Evolutionary conservation across 2,797 vertebrate genomes (phyloP).

Genomic region (Chanos chanos): DNA sequence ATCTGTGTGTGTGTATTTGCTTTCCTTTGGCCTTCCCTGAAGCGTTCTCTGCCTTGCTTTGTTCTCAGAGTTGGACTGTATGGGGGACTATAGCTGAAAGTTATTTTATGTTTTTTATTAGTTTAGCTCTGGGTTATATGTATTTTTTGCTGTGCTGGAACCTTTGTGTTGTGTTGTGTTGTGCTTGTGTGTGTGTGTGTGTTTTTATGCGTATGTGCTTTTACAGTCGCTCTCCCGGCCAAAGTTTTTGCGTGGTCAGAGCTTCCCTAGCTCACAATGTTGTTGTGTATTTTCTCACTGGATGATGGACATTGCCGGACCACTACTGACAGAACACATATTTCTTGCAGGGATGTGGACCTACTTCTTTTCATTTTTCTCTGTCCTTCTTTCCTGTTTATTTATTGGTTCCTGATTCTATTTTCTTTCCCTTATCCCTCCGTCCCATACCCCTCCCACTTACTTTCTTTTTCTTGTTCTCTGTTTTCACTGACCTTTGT

Average conservation of each 20-base stretch:
- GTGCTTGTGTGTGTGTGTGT: neutral
- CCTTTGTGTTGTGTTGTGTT: neutral
- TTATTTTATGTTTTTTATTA: neutral
- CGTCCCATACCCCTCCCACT: no score
- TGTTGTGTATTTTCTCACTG: slow-evolving; percentile 12
- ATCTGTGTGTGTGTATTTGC: slow-evolving; percentile 31
- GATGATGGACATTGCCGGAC: slow-evolving; percentile 42
- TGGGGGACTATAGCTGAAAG: no score
- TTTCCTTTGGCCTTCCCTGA: slow-evolving; percentile 47
- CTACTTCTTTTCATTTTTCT: neutral
- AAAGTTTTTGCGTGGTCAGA: neutral
- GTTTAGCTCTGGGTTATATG: neutral
- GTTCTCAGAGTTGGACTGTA: neutral
- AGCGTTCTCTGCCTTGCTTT: neutral
- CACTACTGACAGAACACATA: slow-evolving; percentile 47
- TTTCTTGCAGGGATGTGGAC: neutral
- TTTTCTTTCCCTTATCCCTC: no score
- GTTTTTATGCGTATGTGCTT: neutral
- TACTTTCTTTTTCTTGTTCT: no score
- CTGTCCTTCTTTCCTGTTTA: neutral
- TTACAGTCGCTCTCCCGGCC: neutral
- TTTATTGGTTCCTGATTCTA: no score
- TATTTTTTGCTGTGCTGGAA: neutral
- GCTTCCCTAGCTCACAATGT: neutral
- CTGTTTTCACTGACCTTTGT: neutral